These are phyloP conservation scores for Subacronicta megacephala DNA, from an alignment of 2,888 invertebrate genomes.

Conservation along the genomic window DNA sequence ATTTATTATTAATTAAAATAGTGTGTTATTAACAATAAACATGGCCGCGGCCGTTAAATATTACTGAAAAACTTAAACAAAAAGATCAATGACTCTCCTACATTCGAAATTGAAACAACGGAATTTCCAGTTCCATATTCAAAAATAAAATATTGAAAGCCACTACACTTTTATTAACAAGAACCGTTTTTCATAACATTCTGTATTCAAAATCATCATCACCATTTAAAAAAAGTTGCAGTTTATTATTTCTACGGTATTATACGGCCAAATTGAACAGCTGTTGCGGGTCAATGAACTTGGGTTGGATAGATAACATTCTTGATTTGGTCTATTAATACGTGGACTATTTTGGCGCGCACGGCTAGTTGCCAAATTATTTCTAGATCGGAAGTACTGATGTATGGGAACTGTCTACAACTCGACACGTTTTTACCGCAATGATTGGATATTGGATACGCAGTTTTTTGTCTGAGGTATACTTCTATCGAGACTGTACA, in stretches of 20 bases:
- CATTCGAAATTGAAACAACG: not conserved
- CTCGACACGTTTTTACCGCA: conserved; percentile 35
- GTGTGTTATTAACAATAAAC: conserved; percentile 8
- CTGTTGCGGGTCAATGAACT: conserved; percentile 75
- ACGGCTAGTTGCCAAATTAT: conserved; percentile 79
- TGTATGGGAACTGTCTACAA: conserved; percentile 42
- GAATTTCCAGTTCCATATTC: conserved; percentile 1
- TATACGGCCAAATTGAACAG: conserved; percentile 52
- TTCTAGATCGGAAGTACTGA: conserved; percentile 75
- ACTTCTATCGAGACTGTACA: too few species aligned
- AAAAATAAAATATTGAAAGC: conserved; percentile 1
- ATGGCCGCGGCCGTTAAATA: not conserved
- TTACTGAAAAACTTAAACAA: too few species aligned
- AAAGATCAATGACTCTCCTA: not conserved
- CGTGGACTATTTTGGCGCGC: conserved; percentile 68
- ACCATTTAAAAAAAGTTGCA: conserved; percentile 19
- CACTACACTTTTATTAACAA: not conserved
- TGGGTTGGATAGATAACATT: conserved; percentile 71
- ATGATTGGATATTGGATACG: conserved; percentile 33
- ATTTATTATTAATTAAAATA: too few species aligned
- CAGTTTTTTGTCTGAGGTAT: not conserved
- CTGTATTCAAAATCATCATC: conserved; percentile 4
- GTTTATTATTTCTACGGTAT: conserved; percentile 26
- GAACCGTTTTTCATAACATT: conserved; percentile 4
- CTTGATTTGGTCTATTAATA: conserved; percentile 75